Evolutionary conservation across 2,888 invertebrate species (phyloP).

Genomic region (Chloroclystis v-ata): DNA sequence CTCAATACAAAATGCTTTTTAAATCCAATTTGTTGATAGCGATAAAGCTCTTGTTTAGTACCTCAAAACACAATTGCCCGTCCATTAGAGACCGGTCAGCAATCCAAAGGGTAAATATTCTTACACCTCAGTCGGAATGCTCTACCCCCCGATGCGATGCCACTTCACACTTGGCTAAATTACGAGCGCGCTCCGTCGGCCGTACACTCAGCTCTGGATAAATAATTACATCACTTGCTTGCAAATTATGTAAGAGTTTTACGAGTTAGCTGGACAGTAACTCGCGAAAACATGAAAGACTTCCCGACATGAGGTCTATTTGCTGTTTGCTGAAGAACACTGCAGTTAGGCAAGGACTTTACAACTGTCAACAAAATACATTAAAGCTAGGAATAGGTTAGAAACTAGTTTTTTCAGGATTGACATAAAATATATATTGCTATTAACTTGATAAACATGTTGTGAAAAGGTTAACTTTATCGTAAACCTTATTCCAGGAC

Average conservation of each 20-base stretch:
- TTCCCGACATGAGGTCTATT: not conserved
- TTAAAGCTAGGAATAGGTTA: too few species aligned
- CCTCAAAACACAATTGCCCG: constrained; percentile 1
- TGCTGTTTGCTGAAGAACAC: not conserved
- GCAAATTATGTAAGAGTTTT: constrained; percentile 21
- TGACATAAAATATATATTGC: too few species aligned
- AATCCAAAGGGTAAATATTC: constrained; percentile 64
- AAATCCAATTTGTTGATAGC: too few species aligned
- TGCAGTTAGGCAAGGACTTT: too few species aligned
- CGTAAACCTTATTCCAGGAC: too few species aligned
- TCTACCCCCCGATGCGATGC: constrained; percentile 73
- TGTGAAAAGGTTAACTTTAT: too few species aligned
- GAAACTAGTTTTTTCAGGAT: too few species aligned
- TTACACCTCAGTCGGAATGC: constrained; percentile 65
- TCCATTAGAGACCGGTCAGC: constrained; percentile 42
- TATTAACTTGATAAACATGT: too few species aligned
- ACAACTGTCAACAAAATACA: too few species aligned
- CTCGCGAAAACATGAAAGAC: constrained; percentile 1
- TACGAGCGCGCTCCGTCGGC: constrained; percentile 54
- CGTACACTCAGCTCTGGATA: constrained; percentile 40
- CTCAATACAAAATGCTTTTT: too few species aligned
- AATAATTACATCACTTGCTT: constrained; percentile 30
- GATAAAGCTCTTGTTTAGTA: too few species aligned
- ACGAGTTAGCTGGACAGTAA: constrained; percentile 9
- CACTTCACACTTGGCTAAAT: constrained; percentile 75